Percentiles rank a stretch among this genome's conserved stretches.
Evolutionary conservation across 2,113 vertebrate species (phyloP).

Genomic region (Heloderma charlesbogerti): DNA sequence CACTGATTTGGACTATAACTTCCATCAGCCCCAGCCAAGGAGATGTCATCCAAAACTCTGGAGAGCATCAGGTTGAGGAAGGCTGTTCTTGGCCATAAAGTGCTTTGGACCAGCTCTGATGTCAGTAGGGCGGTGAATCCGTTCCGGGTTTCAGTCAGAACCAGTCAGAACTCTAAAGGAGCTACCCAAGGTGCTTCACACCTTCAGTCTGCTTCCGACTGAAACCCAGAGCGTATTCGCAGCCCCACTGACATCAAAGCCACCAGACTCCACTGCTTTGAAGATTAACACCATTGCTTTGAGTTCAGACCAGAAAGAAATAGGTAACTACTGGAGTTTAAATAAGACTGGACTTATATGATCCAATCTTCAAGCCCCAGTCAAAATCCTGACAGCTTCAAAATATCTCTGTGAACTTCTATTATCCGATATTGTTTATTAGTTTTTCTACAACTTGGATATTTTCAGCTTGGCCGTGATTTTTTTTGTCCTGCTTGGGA

Average conservation of each 20-base stretch:
- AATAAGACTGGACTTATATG: not conserved
- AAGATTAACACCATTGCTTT: not conserved
- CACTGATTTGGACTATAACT: no score
- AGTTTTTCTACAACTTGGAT: not conserved
- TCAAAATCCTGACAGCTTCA: not conserved
- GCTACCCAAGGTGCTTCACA: no score
- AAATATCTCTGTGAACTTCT: not conserved
- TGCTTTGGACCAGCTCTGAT: no score
- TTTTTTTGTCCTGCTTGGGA: not conserved
- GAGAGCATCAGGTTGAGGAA: no score
- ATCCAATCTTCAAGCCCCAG: not conserved
- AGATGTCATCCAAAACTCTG: not conserved
- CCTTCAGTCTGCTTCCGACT: no score
- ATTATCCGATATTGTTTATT: not conserved
- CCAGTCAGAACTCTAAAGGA: no score
- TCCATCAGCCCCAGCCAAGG: not conserved
- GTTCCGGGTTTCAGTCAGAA: no score
- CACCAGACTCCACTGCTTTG: no score
- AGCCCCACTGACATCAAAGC: no score
- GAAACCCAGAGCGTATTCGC: no score
- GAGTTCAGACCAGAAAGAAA: not conserved
- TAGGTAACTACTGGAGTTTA: not conserved
- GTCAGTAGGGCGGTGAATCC: no score
- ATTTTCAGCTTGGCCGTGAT: not conserved
- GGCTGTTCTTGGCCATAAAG: no score